These are phyloP conservation scores for Tyrannus savana DNA, from an alignment of 2,113 vertebrate species.

Conservation along the genomic window DNA sequence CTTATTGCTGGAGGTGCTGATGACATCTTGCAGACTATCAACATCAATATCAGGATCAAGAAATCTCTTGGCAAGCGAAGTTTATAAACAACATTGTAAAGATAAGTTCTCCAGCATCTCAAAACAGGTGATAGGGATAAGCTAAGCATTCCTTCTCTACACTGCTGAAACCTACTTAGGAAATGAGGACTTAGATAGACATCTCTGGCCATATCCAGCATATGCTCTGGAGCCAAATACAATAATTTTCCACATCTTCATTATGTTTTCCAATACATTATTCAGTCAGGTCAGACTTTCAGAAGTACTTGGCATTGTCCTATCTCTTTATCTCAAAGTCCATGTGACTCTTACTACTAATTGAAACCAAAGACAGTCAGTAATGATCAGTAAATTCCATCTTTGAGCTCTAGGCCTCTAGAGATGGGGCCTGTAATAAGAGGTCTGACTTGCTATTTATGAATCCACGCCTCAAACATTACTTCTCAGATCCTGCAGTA, in stretches of 20 bases:
- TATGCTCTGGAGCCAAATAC: background rate
- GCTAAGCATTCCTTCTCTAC: background rate
- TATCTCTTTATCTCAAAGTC: background rate
- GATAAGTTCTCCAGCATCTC: background rate
- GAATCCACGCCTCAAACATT: background rate
- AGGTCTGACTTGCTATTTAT: background rate
- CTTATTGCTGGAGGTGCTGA: conserved; percentile 52
- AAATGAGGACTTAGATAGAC: background rate
- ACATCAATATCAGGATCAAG: conserved; percentile 35
- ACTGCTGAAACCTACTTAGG: background rate
- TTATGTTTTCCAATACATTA: background rate
- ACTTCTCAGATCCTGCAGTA: background rate
- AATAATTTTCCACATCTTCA: background rate
- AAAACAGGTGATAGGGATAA: background rate
- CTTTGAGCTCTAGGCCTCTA: background rate
- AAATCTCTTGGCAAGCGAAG: background rate
- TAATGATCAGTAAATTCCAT: background rate
- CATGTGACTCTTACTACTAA: background rate
- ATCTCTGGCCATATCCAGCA: background rate
- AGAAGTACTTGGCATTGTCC: background rate
- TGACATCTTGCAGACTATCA: conserved; percentile 59
- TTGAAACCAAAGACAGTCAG: background rate
- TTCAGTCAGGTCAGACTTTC: background rate
- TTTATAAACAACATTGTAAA: conserved; percentile 21
- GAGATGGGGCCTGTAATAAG: background rate